Evolutionary conservation across 2,888 invertebrate species (phyloP).

Genomic region (Nineta flava): DNA sequence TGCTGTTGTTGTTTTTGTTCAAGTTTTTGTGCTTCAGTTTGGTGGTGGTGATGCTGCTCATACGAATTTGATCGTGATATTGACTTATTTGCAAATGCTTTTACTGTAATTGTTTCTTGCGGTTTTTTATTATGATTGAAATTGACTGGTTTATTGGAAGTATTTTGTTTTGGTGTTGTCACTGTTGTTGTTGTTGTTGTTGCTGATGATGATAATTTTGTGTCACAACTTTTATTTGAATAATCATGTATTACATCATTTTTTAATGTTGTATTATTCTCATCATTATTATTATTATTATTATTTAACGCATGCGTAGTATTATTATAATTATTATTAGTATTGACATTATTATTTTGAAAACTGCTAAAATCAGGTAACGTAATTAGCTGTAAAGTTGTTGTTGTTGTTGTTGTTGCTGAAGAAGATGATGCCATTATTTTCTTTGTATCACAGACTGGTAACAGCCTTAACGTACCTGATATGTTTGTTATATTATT

Average conservation of each 20-base stretch:
- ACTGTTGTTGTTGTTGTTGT: neutral
- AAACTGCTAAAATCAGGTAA: constrained; percentile 32
- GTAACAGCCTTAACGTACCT: neutral
- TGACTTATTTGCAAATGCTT: constrained; percentile 6
- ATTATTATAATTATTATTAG: neutral
- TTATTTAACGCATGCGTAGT: neutral
- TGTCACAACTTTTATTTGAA: neutral
- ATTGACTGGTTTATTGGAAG: neutral
- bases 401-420: constrained; percentile 1
- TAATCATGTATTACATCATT: neutral
- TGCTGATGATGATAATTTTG: too few relatives aligned
- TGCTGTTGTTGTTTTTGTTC: neutral
- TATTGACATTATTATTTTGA: constrained; percentile 14
- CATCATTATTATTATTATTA: neutral
- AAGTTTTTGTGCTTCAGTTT: neutral
- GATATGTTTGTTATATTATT: neutral
- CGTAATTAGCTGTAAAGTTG: constrained; percentile 16
- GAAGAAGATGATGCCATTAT: neutral
- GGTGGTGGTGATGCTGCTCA: neutral
- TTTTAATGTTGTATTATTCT: neutral
- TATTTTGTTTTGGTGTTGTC: neutral
- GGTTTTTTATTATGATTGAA: neutral
- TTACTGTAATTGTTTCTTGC: constrained; percentile 5
- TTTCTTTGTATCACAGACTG: constrained; percentile 7
- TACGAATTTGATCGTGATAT: constrained; percentile 6